Evolutionary conservation across 64 coral and sea anemone genomes (phyloP).

Genomic region (Stichodactyla mertensii): DNA sequence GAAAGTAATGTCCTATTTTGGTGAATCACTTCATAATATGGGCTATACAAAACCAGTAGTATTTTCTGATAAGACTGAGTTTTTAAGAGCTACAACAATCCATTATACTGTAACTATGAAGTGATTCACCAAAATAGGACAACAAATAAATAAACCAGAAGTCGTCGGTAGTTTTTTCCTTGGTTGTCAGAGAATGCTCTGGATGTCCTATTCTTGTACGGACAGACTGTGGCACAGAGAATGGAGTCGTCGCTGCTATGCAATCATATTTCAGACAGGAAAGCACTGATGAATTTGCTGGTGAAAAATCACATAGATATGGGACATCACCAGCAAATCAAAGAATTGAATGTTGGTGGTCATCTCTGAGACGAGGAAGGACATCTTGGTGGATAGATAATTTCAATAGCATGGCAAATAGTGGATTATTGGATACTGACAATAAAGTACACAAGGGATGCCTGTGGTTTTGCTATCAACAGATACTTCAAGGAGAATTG

Average conservation of each 20-base stretch:
- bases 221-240: conserved; percentile 48
- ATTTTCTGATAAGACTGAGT: conserved; percentile 57
- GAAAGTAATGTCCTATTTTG: conserved; percentile 56
- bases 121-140: too few relatives aligned
- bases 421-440: conserved; percentile 38
- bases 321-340: conserved; percentile 40
- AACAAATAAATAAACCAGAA: conserved; percentile 44
- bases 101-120: conserved; percentile 75
- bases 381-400: conserved; percentile 34
- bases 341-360: conserved; percentile 43
- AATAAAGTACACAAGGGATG: conserved; percentile 34
- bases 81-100: conserved; percentile 48
- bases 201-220: conserved; percentile 46
- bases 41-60: conserved; percentile 63
- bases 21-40: conserved; percentile 36
- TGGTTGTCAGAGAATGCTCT: conserved; percentile 24
- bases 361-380: conserved; percentile 34
- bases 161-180: conserved; percentile 39
- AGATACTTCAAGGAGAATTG: too few relatives aligned
- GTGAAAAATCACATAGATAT: conserved; percentile 44
- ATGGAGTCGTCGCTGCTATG: conserved; percentile 37
- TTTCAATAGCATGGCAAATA: conserved; percentile 41
- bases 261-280: conserved; percentile 30
- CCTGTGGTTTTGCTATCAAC: conserved; percentile 46
- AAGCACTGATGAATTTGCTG: conserved; percentile 42